Evolutionary conservation across 1,140 invertebrate species (phyloP), one percentile per base, ranked within the genome.

Genomic region (Caenorhabditis briggsae): DNA sequence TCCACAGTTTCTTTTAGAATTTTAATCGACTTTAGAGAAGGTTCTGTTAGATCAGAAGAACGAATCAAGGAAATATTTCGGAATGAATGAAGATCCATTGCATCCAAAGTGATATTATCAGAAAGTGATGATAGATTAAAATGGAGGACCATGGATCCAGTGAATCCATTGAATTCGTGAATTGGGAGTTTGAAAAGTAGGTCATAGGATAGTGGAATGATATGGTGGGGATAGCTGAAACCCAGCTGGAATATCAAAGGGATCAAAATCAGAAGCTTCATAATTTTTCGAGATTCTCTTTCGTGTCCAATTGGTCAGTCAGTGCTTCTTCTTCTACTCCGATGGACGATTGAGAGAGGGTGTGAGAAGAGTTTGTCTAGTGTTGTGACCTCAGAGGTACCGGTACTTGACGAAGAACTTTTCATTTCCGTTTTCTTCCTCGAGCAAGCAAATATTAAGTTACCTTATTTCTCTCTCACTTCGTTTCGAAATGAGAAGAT

Each of bases 141-240:
- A 55, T 87, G 86, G 50, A 87, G 56, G 8, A 82, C 65, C 53
- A 87, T 59, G 2, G 86, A 84, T 8, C 56, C 82, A 25, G 59
- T 55, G 83, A 87, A 87, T 20, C 58, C 56, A 48, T 59, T 46
- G 46, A 56, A 61, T 53, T 74, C 65, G 12, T 78, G 50, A 78
- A 78, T 78, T 9, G 85, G 70, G 16, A 86, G 53, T 82, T 83
- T 82, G 74, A 86, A 58, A 25, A 70, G 46, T 8, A 86, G 78
- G 43, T 86, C 85, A 70, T 82, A 86, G 56, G 85, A 70, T n/a
- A 82, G 74, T 5, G 85, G 84, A 43, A 55, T 70, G 1, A 85
- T 56, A 8, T 41, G 25, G 18, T 78, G 46, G 7, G 70, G 70
- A 46, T 46, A 78, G 23, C 46, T 23, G 70, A 50, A 43, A 23